Conservation (phyloP, 2,888 invertebrate genomes). For the Gymnocheta viridis region DNA sequence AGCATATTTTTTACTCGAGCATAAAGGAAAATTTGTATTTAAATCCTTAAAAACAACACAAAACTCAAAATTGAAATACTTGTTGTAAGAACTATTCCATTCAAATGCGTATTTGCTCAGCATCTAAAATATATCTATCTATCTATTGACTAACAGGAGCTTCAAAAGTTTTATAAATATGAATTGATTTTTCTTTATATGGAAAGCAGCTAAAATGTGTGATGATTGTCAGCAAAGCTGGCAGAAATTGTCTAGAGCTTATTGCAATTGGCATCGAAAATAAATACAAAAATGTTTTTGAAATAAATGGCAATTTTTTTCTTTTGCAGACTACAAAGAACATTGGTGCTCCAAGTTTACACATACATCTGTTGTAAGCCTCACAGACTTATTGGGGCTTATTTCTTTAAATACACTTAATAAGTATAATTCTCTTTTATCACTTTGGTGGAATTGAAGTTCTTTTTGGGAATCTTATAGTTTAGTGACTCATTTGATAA, state of each 20-base stretch:
- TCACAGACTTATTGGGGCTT: background rate
- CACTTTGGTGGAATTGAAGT: no score
- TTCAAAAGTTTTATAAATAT: background rate
- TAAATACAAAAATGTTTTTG: background rate
- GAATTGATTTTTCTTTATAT: background rate
- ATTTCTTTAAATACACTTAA: background rate
- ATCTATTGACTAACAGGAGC: conserved; percentile 14
- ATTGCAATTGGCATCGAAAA: background rate
- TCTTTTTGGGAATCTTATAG: no score
- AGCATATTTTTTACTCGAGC: background rate
- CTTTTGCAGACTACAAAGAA: background rate
- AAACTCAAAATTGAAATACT: conserved; percentile 35
- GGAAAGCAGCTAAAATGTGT: background rate
- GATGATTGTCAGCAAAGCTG: background rate
- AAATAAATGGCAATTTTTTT: background rate
- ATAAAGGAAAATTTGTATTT: conserved; percentile 26
- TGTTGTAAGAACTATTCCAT: conserved; percentile 32
- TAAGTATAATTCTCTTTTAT: no score
- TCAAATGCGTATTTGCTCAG: conserved; percentile 4
- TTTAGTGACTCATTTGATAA: no score
- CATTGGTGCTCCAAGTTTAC: background rate
- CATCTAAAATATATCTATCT: conserved; percentile 10
- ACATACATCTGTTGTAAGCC: background rate
- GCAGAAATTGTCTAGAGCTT: background rate
- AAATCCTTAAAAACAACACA: conserved; percentile 35